Evolutionary conservation across 1,140 invertebrate species (phyloP).

Genomic region (Artemia franciscana): DNA sequence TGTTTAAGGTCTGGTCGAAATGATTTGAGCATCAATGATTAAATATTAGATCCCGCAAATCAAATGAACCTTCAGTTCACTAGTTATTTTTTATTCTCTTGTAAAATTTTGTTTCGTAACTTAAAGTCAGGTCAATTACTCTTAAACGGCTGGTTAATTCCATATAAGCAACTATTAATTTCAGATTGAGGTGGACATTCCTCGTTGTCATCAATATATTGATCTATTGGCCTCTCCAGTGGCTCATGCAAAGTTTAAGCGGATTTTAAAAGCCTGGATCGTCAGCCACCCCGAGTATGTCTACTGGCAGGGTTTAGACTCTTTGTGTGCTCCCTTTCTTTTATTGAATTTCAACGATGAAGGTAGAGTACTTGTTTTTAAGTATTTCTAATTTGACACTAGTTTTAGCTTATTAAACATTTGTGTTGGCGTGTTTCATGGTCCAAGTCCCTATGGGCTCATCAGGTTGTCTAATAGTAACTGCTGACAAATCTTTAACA

Average conservation of each 20-base stretch:
- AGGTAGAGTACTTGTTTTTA: conserved; percentile 42
- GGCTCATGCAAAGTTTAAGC: conserved; percentile 73
- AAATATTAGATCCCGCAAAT: no score
- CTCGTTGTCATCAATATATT: conserved; percentile 95
- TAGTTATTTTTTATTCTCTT: background rate
- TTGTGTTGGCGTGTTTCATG: no score
- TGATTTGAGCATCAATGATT: no score
- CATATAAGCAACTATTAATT: no score
- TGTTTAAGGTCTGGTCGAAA: no score
- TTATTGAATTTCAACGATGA: conserved; percentile 93
- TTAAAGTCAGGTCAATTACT: background rate
- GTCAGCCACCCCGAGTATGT: conserved; percentile 81
- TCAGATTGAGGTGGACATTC: conserved; percentile 95
- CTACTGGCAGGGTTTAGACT: conserved; percentile 99
- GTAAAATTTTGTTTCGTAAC: no score
- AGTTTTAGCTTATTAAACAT: no score
- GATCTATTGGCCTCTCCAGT: conserved; percentile 77
- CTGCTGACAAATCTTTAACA: no score
- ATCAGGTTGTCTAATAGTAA: no score
- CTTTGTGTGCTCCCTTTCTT: conserved; percentile 85
- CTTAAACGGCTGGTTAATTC: no score
- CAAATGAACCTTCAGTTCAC: background rate
- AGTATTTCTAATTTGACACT: no score
- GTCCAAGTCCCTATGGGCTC: no score
- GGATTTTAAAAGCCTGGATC: conserved; percentile 92